phyloP scores from a whole-genome alignment of 2,888 invertebrate species.

The Himalopsyche anomala region DNA sequence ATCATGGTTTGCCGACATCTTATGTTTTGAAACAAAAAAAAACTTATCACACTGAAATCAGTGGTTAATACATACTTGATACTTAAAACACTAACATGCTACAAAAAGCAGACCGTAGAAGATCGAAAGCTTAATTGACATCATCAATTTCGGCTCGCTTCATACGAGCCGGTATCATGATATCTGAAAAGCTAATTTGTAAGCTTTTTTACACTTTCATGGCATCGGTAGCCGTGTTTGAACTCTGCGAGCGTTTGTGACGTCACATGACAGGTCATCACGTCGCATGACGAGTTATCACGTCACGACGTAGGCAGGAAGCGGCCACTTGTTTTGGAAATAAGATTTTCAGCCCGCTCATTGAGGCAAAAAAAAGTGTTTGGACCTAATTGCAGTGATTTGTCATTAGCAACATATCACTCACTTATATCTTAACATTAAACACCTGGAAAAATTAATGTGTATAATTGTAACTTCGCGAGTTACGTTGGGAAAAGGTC shows the following conservation, averaged over 20 bases:
- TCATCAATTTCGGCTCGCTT: constrained; percentile 42
- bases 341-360: not conserved
- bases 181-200: constrained; percentile 37
- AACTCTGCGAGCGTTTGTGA: constrained; percentile 7
- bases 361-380: constrained; percentile 1
- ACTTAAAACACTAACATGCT: constrained; percentile 20
- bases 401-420: not conserved
- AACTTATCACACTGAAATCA: constrained; percentile 23
- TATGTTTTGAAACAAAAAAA: not conserved
- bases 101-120: constrained; percentile 27
- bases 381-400: constrained; percentile 7
- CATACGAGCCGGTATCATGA: constrained; percentile 34
- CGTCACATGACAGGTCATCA: constrained; percentile 31
- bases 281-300: constrained; percentile 26
- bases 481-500: too few species aligned
- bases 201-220: constrained; percentile 34
- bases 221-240: constrained; percentile 39
- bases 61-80: not conserved
- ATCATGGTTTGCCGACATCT: too few species aligned
- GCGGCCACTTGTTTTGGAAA: constrained; percentile 28
- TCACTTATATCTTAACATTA: not conserved
- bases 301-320: constrained; percentile 12
- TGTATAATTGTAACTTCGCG: too few species aligned
- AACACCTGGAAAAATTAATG: too few species aligned
- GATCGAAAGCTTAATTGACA: constrained; percentile 35